These are phyloP conservation scores for Taeniopygia guttata DNA, from an alignment of 2,797 vertebrate species.

Conservation along the genomic window DNA sequence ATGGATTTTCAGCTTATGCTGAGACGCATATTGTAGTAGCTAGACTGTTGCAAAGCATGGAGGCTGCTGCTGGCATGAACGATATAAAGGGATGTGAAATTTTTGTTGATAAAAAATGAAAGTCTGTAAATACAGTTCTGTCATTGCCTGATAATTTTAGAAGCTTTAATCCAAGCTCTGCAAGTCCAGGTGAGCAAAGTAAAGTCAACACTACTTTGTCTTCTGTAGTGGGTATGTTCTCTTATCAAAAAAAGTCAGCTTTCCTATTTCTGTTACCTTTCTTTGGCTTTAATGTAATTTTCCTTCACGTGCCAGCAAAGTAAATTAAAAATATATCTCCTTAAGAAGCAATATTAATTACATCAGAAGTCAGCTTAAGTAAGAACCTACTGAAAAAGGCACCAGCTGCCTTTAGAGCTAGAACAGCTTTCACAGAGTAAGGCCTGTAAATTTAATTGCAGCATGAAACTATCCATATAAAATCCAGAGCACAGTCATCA, in stretches of 20 bases:
- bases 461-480: background rate
- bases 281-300: background rate
- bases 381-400: background rate
- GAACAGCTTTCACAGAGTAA: background rate
- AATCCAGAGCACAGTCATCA: background rate
- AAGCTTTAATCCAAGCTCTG: background rate
- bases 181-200: background rate
- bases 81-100: background rate
- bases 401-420: background rate
- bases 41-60: background rate
- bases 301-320: background rate
- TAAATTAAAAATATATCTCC: background rate
- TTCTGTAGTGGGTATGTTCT: background rate
- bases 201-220: background rate
- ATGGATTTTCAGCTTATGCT: constrained; percentile 4
- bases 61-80: background rate
- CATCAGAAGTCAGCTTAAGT: background rate
- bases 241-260: background rate
- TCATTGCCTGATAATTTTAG: background rate
- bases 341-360: background rate
- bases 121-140: constrained; percentile 5
- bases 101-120: background rate
- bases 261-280: background rate
- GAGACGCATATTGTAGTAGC: background rate
- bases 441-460: background rate